Percentiles rank a stretch among this genome's conserved stretches.
Evolutionary conservation across 2,113 vertebrate genomes (phyloP).

Genomic region (Poicephalus gulielmi): DNA sequence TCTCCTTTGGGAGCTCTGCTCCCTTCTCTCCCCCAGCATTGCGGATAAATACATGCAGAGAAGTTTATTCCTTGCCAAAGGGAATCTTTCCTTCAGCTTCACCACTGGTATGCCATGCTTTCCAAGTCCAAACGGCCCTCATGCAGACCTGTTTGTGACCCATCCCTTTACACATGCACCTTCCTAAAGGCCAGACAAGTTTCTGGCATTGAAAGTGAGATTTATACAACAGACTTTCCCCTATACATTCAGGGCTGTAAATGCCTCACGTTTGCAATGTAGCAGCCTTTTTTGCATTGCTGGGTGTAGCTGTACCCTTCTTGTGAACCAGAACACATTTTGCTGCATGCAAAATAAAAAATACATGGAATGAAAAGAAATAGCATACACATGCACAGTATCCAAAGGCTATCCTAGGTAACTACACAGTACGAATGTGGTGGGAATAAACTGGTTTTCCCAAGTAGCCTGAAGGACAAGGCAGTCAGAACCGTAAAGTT

Average conservation of each 20-base stretch:
- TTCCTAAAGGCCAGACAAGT: too few species aligned
- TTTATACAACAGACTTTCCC: neutral
- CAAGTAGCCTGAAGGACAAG: neutral
- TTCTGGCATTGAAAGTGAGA: neutral
- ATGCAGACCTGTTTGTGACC: neutral
- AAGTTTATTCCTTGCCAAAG: neutral
- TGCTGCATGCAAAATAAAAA: neutral
- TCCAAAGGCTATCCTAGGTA: neutral
- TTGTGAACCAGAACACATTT: neutral
- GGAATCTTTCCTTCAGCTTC: neutral
- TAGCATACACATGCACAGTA: neutral
- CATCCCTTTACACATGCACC: neutral
- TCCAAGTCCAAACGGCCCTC: neutral
- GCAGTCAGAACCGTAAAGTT: neutral
- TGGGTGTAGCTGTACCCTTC: neutral
- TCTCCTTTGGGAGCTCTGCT: neutral
- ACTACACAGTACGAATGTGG: neutral
- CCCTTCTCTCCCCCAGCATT: neutral
- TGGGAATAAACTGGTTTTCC: neutral
- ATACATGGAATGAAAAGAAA: neutral
- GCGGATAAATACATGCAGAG: neutral
- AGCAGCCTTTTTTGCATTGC: neutral
- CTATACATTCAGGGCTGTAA: neutral
- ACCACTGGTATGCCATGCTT: fast-evolving
- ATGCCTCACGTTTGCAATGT: neutral